Evolutionary conservation across 2,797 vertebrate species (phyloP).

Genomic region (Spinus olivaceus): DNA sequence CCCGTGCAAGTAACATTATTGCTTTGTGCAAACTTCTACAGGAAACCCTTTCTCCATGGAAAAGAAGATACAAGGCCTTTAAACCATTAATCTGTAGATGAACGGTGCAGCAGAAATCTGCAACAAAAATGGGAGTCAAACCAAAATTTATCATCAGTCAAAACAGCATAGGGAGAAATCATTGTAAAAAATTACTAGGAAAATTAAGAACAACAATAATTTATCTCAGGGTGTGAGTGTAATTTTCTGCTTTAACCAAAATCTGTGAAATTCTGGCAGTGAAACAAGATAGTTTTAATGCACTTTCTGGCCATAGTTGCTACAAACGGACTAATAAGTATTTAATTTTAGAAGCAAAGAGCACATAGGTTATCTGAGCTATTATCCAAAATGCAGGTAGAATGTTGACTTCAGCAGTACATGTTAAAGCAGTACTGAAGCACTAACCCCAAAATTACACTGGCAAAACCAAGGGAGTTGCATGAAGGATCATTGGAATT

Average conservation of each 20-base stretch:
- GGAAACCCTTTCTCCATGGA: not conserved
- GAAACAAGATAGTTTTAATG: not conserved
- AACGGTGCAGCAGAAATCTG: not conserved
- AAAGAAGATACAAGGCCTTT: not conserved
- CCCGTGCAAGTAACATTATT: fast-evolving
- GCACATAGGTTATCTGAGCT: not conserved
- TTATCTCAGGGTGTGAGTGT: not conserved
- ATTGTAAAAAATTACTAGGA: not conserved
- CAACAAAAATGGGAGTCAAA: not conserved
- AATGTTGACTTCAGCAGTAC: not conserved
- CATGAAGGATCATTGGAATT: not conserved
- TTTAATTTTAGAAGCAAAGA: not conserved
- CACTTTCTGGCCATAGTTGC: not conserved
- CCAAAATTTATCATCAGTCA: not conserved
- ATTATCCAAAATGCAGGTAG: not conserved
- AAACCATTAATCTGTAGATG: not conserved
- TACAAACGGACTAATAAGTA: not conserved
- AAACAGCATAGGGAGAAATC: not conserved
- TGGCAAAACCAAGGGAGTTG: not conserved
- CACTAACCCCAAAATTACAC: not conserved
- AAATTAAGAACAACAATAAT: not conserved
- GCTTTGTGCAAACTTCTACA: not conserved
- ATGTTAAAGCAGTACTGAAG: not conserved
- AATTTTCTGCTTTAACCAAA: not conserved
- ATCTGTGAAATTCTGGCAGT: not conserved